Base-by-base conservation (phyloP, 2,888 invertebrate genomes). In the Troides oblongomaculatus region DNA sequence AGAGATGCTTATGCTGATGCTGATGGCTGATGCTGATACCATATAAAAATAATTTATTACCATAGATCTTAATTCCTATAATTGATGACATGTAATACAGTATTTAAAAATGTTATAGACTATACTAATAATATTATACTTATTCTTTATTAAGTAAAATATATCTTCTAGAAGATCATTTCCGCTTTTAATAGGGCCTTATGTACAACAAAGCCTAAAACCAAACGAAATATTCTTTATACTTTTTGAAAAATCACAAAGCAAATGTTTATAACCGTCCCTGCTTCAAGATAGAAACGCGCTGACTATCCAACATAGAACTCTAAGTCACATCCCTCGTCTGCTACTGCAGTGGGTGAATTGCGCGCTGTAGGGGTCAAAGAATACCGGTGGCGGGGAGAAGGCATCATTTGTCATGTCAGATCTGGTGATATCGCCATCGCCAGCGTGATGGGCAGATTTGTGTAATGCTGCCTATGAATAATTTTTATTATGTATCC, bases 331-430 rank as follows among this genome's bases (percentile, higher is more conserved):
- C 60, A 67, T 64, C 60, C 50, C 50, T 25, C 66, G 63, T 66
- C 62, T 66, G 68, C 65, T 50, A 58, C 63, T 30, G 36, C n/a
- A 59, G 61, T 67, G 65, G 53, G 39, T 64, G 57, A 70, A 56
- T 62, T 62, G 71, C 39, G 18, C 70, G 74, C 71, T 66, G 57
- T 61, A 70, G 75, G 74, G 83, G 68, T 81, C 85, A 74, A 14
- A n/a, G 57, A 75, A 77, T 7, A 64, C 69, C 83, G 87, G 89
- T 76, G 68, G 65, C 71, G 63, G 74, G 75, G 75, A 80, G 76
- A 78, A 77, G 77, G 78, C 75, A 83, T 88, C 86, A 89, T 92
- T 91, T 88, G 88, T 91, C 90, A 87, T 84, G 89, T 90, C 90
- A 86, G 90, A 92, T 90, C 80, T 74, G 72, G 84, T 76, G 91